Conservation (phyloP, 2,888 invertebrate species). For the Chrysotoxum bicinctum region DNA sequence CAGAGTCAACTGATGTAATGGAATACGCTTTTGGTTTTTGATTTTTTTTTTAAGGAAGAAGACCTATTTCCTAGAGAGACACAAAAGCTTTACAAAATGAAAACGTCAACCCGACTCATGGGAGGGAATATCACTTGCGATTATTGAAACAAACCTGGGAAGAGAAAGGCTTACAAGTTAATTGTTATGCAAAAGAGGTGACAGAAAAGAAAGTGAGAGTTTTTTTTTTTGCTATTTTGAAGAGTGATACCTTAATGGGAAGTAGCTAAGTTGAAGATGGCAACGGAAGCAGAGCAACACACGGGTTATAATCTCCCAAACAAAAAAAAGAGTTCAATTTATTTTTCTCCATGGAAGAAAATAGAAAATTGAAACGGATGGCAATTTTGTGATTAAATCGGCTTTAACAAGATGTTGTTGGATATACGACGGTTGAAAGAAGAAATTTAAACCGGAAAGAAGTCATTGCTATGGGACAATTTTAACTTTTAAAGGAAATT, state of each 20-base stretch:
- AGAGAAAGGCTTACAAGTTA: slow-evolving; percentile 44
- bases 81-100: slow-evolving; percentile 51
- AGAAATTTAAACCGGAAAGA: background rate
- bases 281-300: slow-evolving; percentile 18
- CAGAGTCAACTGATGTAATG: slow-evolving; percentile 60
- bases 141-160: slow-evolving; percentile 53
- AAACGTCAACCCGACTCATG: slow-evolving; percentile 22
- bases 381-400: slow-evolving; percentile 45
- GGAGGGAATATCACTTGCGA: slow-evolving; percentile 49
- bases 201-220: slow-evolving; percentile 35
- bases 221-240: slow-evolving; percentile 14
- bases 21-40: slow-evolving; percentile 40
- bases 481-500: background rate
- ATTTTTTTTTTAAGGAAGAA: slow-evolving; percentile 6
- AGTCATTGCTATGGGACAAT: background rate
- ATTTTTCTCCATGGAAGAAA: background rate
- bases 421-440: background rate
- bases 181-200: slow-evolving; percentile 70
- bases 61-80: slow-evolving; percentile 61
- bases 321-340: background rate
- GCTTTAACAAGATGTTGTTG: background rate
- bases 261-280: slow-evolving; percentile 12
- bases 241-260: slow-evolving; percentile 28
- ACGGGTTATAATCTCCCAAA: slow-evolving; percentile 13
- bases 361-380: slow-evolving; percentile 16